Base-by-base conservation (phyloP, 2,113 vertebrate species). In the Larimichthys polyactis region DNA sequence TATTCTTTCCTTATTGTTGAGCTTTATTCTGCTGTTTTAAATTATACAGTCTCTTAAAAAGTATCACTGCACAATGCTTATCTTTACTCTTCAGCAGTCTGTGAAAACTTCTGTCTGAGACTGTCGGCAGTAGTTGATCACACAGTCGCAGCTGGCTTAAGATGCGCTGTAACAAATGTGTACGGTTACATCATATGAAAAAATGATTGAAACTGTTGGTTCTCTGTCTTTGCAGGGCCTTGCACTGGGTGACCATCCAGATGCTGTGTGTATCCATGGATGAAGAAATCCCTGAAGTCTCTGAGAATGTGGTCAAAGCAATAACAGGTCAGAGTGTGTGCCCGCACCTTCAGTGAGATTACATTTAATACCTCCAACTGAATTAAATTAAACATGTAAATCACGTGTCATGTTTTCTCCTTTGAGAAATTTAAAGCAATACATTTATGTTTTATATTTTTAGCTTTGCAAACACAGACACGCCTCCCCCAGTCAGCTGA, bases 261-360 rank as follows among this genome's bases (percentile, higher is more conserved):
- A 99, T 99, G 98, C 94, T 99, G 0, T 98, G 97, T 83, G 98
- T 99, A 73, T 97, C 98, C 27, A 95, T 99, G 78, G 97, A 98
- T 44, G 98, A 99, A 85, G 98, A 99, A 75, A 97, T 98, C 73
- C 96, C 97, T 0, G 97, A 99, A 85, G 98, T 98, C 60, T 97
- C 97, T 0, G 98, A 99, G 78, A 97, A 98, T 89, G 98, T 99
- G 67, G 97, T 99, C 72, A 98, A 97, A 94, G 98, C 98, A 11
- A 99, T 99, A 89, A 99, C 98, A 95, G 98, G 98, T 99, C 68
- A 83, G 85, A 2, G 0, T 17, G 16, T 5, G 11, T 46, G 8
- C 14, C 32, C 29, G 0, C 40, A 48, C 0, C 0, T 15, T 4
- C 44, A 52, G 51, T 58, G 36, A 60, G 22, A 36, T 15, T 16